Conservation (phyloP, 2,113 vertebrate genomes). For the Rhagologus leucostigma region DNA sequence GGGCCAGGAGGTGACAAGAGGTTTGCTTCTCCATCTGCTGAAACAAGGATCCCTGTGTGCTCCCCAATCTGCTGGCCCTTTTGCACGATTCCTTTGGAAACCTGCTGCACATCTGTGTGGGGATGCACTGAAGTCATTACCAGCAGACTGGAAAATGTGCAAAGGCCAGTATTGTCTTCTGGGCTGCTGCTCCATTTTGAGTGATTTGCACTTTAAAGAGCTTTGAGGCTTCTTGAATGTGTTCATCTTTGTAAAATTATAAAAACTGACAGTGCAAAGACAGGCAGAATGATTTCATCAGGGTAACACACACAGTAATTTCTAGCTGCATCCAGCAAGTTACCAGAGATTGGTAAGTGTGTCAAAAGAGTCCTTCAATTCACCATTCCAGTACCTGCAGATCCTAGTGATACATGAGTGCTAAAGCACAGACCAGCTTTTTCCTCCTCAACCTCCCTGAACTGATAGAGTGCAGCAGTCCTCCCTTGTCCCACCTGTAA, state of each 20-base stretch:
- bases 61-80: not conserved
- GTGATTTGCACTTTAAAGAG: not conserved
- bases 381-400: not conserved
- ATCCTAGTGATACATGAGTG: rapidly evolving
- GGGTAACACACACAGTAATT: not conserved
- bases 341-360: not conserved
- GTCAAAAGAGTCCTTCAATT: not conserved
- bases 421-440: not conserved
- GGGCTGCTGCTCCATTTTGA: not conserved
- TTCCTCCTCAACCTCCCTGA: not conserved
- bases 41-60: not conserved
- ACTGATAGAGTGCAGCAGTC: rapidly evolving
- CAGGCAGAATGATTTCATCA: not conserved
- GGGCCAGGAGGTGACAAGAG: not conserved
- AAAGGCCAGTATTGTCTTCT: not conserved
- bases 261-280: not conserved
- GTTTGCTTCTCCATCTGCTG: not conserved
- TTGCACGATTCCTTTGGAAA: not conserved
- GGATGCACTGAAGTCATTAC: not conserved
- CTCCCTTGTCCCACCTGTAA: not conserved
- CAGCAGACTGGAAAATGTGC: not conserved
- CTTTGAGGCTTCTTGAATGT: not conserved
- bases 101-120: not conserved
- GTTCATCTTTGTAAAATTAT: not conserved
- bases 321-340: not conserved